Conservation (phyloP, 1,140 invertebrate species). For the Mercenaria mercenaria region DNA sequence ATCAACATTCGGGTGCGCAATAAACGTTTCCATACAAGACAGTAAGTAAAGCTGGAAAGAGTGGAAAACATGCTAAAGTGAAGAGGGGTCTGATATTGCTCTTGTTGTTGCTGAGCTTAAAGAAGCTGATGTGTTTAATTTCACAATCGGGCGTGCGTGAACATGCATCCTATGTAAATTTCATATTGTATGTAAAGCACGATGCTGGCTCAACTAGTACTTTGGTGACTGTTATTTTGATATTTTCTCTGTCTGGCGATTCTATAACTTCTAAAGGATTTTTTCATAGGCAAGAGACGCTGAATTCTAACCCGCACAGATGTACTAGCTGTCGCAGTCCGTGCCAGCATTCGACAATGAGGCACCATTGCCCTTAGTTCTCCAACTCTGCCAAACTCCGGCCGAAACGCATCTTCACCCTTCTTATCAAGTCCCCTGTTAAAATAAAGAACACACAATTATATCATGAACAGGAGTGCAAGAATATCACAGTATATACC, state of each 20-base stretch:
- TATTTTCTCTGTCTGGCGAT: constrained; percentile 64
- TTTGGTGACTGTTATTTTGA: constrained; percentile 48
- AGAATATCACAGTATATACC: too few species aligned
- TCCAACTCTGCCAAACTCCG: background rate
- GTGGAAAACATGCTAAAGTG: too few species aligned
- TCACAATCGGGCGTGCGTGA: too few species aligned
- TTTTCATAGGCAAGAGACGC: background rate
- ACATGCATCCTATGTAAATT: too few species aligned
- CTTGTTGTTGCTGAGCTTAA: too few species aligned
- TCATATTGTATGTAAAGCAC: constrained; percentile 44
- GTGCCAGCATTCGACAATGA: background rate
- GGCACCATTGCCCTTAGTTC: background rate
- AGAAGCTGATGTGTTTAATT: too few species aligned
- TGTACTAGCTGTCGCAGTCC: constrained; percentile 21
- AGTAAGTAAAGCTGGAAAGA: too few species aligned
- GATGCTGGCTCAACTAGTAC: constrained; percentile 35
- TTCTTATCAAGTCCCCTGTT: background rate
- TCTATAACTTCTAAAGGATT: constrained; percentile 32
- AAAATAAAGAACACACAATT: too few species aligned
- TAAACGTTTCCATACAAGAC: too few species aligned
- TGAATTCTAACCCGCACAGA: background rate
- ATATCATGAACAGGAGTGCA: too few species aligned
- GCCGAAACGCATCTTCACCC: background rate
- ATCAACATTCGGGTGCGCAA: too few species aligned
- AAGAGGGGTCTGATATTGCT: too few species aligned